A percentile compares a stretch with the other conserved stretches of the same genome.
These are phyloP conservation scores for Enchytraeus crypticus DNA, from an alignment of 2,888 invertebrate genomes.

Conservation along the genomic window DNA sequence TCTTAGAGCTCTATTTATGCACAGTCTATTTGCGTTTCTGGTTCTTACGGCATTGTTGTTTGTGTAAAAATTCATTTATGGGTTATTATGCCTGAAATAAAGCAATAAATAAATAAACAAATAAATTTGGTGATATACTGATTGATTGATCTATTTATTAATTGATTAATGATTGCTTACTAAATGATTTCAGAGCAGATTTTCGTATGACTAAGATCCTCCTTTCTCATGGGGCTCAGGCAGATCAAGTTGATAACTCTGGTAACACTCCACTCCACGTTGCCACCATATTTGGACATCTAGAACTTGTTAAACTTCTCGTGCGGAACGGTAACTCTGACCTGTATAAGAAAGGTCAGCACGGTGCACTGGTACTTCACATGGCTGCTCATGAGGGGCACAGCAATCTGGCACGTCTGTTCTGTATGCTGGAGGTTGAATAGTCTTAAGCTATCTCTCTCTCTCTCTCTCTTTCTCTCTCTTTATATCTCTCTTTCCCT, in stretches of 20 bases:
- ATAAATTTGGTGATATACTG: too few relatives aligned
- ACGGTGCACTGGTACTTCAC: slow-evolving; percentile 29
- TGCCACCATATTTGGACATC: slow-evolving; percentile 28
- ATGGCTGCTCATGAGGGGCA: slow-evolving; percentile 31
- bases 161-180: too few relatives aligned
- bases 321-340: slow-evolving; percentile 22
- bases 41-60: too few relatives aligned
- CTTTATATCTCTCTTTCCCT: too few relatives aligned
- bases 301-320: slow-evolving; percentile 26
- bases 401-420: slow-evolving; percentile 20
- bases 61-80: too few relatives aligned
- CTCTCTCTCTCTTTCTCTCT: too few relatives aligned
- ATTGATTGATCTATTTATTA: too few relatives aligned
- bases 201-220: slow-evolving; percentile 28
- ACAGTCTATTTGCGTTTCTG: too few relatives aligned
- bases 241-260: slow-evolving; percentile 18
- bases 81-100: too few relatives aligned
- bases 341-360: slow-evolving; percentile 24
- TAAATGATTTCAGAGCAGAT: slow-evolving; percentile 26
- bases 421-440: slow-evolving; percentile 20
- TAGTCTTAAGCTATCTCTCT: too few relatives aligned
- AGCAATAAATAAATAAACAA: too few relatives aligned
- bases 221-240: slow-evolving; percentile 22
- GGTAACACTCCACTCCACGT: slow-evolving; percentile 29
- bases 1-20: too few relatives aligned